Evolutionary conservation across 2,797 vertebrate species (phyloP), one percentile per base, ranked within the genome.

Genomic region (Enoplosus armatus): DNA sequence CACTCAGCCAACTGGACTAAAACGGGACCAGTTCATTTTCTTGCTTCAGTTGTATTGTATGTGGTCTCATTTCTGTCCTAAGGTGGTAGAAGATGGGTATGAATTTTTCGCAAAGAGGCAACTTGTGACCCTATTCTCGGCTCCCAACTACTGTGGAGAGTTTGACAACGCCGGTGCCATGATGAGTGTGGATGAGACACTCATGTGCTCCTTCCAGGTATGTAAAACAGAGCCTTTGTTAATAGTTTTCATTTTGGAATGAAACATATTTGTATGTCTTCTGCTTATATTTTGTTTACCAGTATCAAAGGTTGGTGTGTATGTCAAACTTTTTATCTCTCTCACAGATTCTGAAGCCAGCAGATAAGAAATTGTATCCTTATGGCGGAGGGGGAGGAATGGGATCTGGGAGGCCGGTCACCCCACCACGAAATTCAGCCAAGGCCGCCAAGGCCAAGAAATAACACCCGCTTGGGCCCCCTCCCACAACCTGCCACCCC

Each of bases 121-220:
- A 69, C 93, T 96, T 53, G 96, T 96, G 80, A 96, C 96, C 2
- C 90, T 96, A 22, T 96, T 96, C 87, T 96, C 96, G 0, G 96
- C 95, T 75, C 95, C 95, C 7, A 96, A 96, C 93, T 96, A 96
- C 92, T 96, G 96, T n/a, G 95, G 95, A 56, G 95, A 96, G 90
- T 96, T 96, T 72, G 96, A 96, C 89, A 96, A 96, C 1, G 95
- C 95, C 8, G 96, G 96, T 12, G 96, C 96, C 89, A 96, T 96
- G 96, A 96, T 96, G 96, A 96, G 95, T 39, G 96, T 96, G 84
- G 96, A 96, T 22, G 96, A 96, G 80, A 96, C 96, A 0, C 95
- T 96, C 88, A 96, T 96, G 96, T 96, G 95, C 89, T 96, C 96
- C 76, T 96, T 96, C 89, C 96, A 96, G 95, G 96, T 96, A 35